Evolutionary conservation across 2,888 invertebrate genomes (phyloP).

Genomic region (Parnassius smintheus): DNA sequence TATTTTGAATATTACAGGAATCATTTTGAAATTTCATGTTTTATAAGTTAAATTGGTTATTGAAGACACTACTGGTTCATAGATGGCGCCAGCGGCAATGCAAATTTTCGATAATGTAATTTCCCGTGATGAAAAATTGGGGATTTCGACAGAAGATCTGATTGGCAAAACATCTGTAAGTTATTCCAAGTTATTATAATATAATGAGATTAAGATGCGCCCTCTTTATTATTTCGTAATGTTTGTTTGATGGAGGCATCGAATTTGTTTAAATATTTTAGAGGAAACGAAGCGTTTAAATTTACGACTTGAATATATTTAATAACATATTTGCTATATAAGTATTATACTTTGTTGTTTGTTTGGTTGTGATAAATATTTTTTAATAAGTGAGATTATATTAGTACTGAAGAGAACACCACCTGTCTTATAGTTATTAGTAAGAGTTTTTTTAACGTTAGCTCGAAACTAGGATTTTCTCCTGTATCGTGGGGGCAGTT

Average conservation of each 20-base stretch:
- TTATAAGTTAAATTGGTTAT: conserved; percentile 36
- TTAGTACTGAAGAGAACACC: too few relatives aligned
- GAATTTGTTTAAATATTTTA: conserved; percentile 33
- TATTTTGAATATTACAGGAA: conserved; percentile 27
- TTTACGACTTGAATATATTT: conserved; percentile 17
- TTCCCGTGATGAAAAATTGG: conserved; percentile 75
- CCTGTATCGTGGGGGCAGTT: too few relatives aligned
- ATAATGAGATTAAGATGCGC: conserved; percentile 74
- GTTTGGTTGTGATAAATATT: too few relatives aligned
- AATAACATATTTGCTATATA: too few relatives aligned
- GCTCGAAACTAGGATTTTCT: too few relatives aligned
- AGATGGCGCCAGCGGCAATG: conserved; percentile 76
- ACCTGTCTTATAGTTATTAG: too few relatives aligned
- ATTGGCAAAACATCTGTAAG: conserved; percentile 77
- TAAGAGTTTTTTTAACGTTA: too few relatives aligned
- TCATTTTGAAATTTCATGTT: neutral
- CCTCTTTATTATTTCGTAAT: conserved; percentile 71
- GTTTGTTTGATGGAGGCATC: conserved; percentile 64
- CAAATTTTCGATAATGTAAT: conserved; percentile 76
- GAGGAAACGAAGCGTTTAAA: conserved; percentile 44
- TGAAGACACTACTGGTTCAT: conserved; percentile 54
- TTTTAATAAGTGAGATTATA: too few relatives aligned
- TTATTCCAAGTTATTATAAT: conserved; percentile 72
- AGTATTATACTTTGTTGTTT: too few relatives aligned
- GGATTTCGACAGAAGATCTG: conserved; percentile 59